These are phyloP conservation scores for Cryptoprocta ferox DNA, from an alignment of 2,797 vertebrate genomes.

Conservation along the genomic window DNA sequence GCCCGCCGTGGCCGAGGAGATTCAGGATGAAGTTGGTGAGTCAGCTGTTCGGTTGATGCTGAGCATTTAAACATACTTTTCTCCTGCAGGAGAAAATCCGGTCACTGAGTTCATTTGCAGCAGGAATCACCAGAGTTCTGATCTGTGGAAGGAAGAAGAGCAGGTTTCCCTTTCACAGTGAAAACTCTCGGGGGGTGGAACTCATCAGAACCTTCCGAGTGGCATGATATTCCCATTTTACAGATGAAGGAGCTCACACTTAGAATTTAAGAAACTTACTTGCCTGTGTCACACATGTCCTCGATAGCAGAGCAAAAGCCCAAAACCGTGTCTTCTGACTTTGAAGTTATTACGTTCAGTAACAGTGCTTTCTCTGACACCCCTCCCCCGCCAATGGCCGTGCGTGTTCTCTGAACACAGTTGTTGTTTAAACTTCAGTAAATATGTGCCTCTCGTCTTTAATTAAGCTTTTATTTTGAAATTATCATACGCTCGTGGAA, in stretches of 20 bases:
- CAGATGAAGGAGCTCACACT: not conserved
- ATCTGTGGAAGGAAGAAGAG: not conserved
- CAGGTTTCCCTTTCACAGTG: not conserved
- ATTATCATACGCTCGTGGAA: not conserved
- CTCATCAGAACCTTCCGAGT: not conserved
- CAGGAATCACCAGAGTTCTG: too few relatives aligned
- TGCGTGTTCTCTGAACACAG: not conserved
- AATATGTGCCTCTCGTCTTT: not conserved
- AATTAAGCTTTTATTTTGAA: slow-evolving; percentile 17
- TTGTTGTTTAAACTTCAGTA: slow-evolving; percentile 17
- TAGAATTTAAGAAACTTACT: not conserved
- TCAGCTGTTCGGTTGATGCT: not conserved
- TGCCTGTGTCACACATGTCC: too few relatives aligned
- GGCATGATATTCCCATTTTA: not conserved
- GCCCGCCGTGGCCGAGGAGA: slow-evolving; percentile 95
- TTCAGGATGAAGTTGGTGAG: slow-evolving; percentile 99
- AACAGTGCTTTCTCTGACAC: not conserved
- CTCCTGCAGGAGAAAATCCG: not conserved
- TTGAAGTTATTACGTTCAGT: not conserved
- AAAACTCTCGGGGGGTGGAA: not conserved
- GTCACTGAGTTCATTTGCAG: not conserved
- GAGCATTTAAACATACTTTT: not conserved
- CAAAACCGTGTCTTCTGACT: not conserved
- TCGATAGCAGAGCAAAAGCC: not conserved
- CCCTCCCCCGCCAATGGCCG: not conserved